Evolutionary conservation across 2,888 invertebrate genomes (phyloP).

Genomic region (Stenodema calcarata): DNA sequence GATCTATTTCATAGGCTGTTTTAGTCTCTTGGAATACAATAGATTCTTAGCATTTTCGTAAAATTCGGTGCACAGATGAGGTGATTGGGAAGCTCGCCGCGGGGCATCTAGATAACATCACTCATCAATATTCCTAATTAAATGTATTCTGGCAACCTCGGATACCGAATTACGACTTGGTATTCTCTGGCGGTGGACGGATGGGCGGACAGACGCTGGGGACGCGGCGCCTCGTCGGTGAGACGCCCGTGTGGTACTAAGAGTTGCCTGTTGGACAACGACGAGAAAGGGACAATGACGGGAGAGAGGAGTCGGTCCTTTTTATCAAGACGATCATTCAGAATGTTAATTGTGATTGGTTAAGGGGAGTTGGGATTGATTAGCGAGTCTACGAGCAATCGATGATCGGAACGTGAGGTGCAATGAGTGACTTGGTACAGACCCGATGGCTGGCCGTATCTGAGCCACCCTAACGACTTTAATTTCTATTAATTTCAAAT

Average conservation of each 20-base stretch:
- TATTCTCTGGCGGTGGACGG: background rate
- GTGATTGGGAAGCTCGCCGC: background rate
- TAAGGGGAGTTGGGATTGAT: background rate
- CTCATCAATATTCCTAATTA: slow-evolving; percentile 17
- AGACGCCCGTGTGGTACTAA: background rate
- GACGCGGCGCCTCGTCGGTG: background rate
- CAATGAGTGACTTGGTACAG: background rate
- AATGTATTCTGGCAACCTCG: background rate
- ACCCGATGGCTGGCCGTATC: too few species aligned
- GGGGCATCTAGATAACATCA: background rate
- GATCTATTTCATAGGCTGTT: too few species aligned
- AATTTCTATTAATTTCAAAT: too few species aligned
- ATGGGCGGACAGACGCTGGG: background rate
- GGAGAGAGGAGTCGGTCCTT: background rate
- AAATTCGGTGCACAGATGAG: background rate
- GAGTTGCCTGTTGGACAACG: background rate
- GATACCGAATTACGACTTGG: background rate
- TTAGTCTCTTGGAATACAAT: too few species aligned
- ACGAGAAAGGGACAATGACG: background rate
- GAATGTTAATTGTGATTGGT: slow-evolving; percentile 8
- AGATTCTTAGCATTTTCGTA: too few species aligned
- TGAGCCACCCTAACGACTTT: too few species aligned
- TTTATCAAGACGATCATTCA: background rate
- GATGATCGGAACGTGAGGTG: background rate
- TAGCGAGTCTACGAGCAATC: background rate